Conservation (phyloP, 2,888 invertebrate genomes). For the Habroteleia sp. region DNA sequence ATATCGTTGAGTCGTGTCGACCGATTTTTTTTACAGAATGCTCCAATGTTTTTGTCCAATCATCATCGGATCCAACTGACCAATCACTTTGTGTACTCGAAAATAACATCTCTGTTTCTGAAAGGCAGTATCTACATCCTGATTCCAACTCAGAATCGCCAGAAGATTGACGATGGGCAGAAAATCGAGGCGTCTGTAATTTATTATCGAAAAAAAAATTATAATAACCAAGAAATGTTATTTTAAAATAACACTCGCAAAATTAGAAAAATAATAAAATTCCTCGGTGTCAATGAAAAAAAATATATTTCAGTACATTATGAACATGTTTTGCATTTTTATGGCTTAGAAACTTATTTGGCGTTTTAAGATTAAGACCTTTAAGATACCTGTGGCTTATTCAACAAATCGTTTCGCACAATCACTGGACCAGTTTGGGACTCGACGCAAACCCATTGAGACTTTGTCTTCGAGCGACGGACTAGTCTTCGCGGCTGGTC, state of each 20-base stretch:
- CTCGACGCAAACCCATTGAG: conserved; percentile 4
- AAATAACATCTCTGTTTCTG: conserved; percentile 13
- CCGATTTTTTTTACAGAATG: not conserved
- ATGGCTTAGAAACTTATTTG: too few species aligned
- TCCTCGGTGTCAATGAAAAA: too few species aligned
- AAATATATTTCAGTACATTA: too few species aligned
- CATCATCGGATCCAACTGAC: conserved; percentile 13
- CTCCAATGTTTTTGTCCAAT: not conserved
- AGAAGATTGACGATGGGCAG: too few species aligned
- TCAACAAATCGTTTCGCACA: not conserved
- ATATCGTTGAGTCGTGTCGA: not conserved
- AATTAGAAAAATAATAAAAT: too few species aligned
- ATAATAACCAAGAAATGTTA: not conserved
- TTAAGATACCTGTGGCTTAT: not conserved
- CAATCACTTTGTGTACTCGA: conserved; percentile 24
- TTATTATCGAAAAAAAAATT: not conserved
- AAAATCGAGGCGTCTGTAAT: not conserved
- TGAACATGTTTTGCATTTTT: too few species aligned
- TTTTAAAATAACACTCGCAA: too few species aligned
- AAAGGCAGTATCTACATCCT: conserved; percentile 5
- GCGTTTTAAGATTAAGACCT: too few species aligned
- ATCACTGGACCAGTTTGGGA: conserved; percentile 9
- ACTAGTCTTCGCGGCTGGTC: conserved; percentile 17
- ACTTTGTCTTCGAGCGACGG: conserved; percentile 15
- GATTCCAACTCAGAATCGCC: conserved; percentile 20